Evolutionary conservation across 2,888 invertebrate genomes (phyloP), one percentile per base, ranked within the genome.

Genomic region (Ormyrus rosae): DNA sequence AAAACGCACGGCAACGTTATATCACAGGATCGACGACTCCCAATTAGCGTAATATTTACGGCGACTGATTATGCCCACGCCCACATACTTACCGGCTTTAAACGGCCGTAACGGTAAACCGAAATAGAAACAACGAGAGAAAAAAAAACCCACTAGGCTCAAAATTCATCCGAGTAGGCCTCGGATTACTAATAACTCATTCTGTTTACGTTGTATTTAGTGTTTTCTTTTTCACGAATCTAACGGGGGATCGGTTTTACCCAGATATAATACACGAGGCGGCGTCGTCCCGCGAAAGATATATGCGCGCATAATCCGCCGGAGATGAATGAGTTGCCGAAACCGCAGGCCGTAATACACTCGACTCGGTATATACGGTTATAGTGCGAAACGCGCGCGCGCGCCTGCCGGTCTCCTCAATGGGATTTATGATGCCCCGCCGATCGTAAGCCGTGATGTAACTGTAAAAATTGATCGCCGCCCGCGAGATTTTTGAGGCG

Each of bases 191-290:
- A 69, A 70, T 61, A 70, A 78, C 65, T 78, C 65, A 81, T 70
- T 77, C 11, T 78, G 78, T 81, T 81, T 79, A 79, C 72, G 48
- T 72, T 72, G 55, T 67, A 65, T 81, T 78, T 78, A 67, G 70
- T 78, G 75, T 71, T 58, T 74, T 74, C 19, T 63, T 74, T 67
- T 71, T 75, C 53, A 72, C 63, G 51, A 71, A 72, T 69, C 81
- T 81, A 81, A 81, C 78, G 81, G 81, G 81, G 71, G 13, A 50
- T 78, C 63, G 78, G 34, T 34, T 34, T 34, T 34, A 34, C 34
- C 34, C 34, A 34, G 34, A 34, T 34, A 34, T 34, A 34, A 34
- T 34, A 34, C 19, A 1, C 19, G 19, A 19, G 19, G 19, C 19
- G 19, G 34, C 34, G 34, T 2, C 34, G 34, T 34, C 34, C 34